These are phyloP conservation scores for Pollenia labialis DNA, from an alignment of 2,888 invertebrate species.

Conservation along the genomic window DNA sequence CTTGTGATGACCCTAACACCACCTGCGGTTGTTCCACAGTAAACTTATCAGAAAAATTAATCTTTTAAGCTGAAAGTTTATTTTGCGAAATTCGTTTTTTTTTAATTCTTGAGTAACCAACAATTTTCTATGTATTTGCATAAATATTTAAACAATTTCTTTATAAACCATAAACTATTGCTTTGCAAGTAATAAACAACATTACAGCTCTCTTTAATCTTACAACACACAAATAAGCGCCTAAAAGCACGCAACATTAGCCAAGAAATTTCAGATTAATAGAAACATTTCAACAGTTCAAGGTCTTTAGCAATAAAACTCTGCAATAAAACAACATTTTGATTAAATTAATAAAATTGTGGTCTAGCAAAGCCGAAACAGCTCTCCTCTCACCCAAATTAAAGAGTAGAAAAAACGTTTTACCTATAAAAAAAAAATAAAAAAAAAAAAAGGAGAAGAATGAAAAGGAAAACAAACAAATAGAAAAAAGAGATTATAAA, in stretches of 20 bases:
- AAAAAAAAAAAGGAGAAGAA: conserved; percentile 1
- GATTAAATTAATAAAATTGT: conserved; percentile 62
- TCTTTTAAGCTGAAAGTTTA: too few species aligned
- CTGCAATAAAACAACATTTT: conserved; percentile 38
- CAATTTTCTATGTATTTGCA: background rate
- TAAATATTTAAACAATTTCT: background rate
- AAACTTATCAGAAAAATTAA: too few species aligned
- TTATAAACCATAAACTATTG: background rate
- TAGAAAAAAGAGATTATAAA: conserved; percentile 65
- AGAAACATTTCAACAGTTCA: background rate
- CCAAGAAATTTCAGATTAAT: background rate
- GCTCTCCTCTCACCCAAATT: conserved; percentile 17
- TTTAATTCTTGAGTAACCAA: too few species aligned
- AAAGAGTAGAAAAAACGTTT: conserved; percentile 1
- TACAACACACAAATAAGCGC: conserved; percentile 34
- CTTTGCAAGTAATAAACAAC: background rate
- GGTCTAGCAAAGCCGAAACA: conserved; percentile 22
- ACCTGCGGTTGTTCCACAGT: too few species aligned
- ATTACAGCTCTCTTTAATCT: background rate
- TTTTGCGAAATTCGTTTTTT: too few species aligned
- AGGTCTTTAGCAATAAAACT: conserved; percentile 33
- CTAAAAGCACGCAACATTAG: conserved; percentile 63
- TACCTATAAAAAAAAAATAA: conserved; percentile 3
- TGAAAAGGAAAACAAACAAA: conserved; percentile 19
- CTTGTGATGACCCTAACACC: too few species aligned